These are phyloP conservation scores for Sussaba pulchella DNA, from an alignment of 2,888 invertebrate genomes.

Conservation along the genomic window DNA sequence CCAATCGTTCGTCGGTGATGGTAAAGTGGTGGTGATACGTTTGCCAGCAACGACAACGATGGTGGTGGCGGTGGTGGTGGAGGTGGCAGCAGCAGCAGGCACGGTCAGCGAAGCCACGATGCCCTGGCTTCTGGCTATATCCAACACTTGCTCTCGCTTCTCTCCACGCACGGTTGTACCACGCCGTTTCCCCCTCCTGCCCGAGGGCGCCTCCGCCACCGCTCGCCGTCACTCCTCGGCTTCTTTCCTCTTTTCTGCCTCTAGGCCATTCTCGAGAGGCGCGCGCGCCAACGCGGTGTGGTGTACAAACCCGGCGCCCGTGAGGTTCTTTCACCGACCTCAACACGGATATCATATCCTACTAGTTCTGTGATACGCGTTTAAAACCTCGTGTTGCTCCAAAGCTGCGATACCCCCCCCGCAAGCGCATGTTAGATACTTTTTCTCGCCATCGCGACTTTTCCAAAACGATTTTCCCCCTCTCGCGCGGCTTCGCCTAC, in stretches of 20 bases:
- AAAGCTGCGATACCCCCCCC: conserved; percentile 28
- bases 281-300: conserved; percentile 83
- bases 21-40: conserved; percentile 60
- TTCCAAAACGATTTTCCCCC: conserved; percentile 48
- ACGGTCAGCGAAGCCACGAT: conserved; percentile 39
- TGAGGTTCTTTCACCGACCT: conserved; percentile 74
- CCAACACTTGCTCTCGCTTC: conserved; percentile 73
- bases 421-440: conserved; percentile 58
- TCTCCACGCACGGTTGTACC: conserved; percentile 61
- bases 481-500: background rate
- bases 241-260: conserved; percentile 86
- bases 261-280: conserved; percentile 85
- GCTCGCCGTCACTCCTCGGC: conserved; percentile 74
- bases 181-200: conserved; percentile 78
- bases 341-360: conserved; percentile 68
- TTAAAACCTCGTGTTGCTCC: background rate
- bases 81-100: conserved; percentile 67
- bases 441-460: conserved; percentile 51
- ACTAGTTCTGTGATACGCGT: conserved; percentile 51
- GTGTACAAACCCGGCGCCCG: conserved; percentile 74
- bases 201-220: conserved; percentile 82
- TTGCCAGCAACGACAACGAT: conserved; percentile 31
- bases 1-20: conserved; percentile 73
- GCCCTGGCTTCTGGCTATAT: conserved; percentile 45
- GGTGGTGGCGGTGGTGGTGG: conserved; percentile 69